phyloP scores from a whole-genome alignment of 2,113 vertebrate species.

The Crocuta crocuta region DNA sequence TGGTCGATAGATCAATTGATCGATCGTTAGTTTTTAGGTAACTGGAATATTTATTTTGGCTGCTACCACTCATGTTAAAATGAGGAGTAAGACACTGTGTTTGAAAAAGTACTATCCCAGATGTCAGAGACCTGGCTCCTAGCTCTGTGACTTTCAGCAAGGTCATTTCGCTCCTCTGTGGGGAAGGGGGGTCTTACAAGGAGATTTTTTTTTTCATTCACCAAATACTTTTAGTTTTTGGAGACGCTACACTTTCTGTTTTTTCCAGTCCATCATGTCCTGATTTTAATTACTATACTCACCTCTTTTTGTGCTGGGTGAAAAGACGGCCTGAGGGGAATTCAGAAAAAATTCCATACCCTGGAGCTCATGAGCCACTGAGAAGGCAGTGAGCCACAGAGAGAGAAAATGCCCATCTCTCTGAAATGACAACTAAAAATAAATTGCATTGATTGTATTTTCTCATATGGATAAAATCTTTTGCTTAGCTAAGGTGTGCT shows the following conservation, averaged over 20 bases:
- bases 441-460: not conserved
- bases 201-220: not conserved
- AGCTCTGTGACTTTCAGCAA: not conserved
- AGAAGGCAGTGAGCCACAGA: conserved; percentile 42
- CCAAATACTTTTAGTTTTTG: not conserved
- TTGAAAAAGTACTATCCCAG: not conserved
- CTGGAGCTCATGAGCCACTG: not conserved
- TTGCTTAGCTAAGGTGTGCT: not conserved
- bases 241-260: not conserved
- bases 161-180: not conserved
- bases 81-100: not conserved
- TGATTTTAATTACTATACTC: conserved; percentile 52
- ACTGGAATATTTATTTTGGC: not conserved
- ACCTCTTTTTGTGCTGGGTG: not conserved
- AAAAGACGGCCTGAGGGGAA: conserved; percentile 57
- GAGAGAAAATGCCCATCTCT: not conserved
- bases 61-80: conserved; percentile 1
- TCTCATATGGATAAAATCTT: not conserved
- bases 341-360: conserved; percentile 63
- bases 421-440: not conserved
- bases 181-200: not conserved
- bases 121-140: not conserved
- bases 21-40: not conserved
- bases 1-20: no score
- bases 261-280: not conserved